Evolutionary conservation across 2,113 vertebrate species (phyloP), one percentile per base, ranked within the genome.

Genomic region (Gallinago jamesoni): DNA sequence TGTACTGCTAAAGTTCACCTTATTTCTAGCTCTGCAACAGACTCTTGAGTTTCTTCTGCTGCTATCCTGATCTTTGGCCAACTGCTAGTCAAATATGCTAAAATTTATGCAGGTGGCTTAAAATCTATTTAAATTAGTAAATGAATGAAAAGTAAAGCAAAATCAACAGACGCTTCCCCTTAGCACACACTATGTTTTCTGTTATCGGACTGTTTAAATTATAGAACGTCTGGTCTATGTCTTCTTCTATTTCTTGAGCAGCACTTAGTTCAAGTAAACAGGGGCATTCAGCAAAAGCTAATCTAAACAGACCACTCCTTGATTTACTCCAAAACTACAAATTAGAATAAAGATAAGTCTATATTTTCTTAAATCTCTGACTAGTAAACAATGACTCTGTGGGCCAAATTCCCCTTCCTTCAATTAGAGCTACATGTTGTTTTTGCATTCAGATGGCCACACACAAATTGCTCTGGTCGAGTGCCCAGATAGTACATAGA

Each of bases 171-270:
- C 35, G 64, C 56, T 94, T 96, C 56, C 80, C 73, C 31, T 89
- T 56, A 94, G 77, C 48, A 87, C 84, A 78, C 20, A 2, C 52
- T 59, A 87, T 74, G 80, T 87, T 95, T 90, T 94, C 82, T 93
- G 30, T 77, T 91, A 96, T 94, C 89, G 90, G 85, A 67, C 55
- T 96, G 85, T 94, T 96, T 97, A 95, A 96, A 74, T 84, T 94
- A 81, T 28, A 91, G 66, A 89, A 90, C 87, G 87, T 91, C 96
- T 94, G 88, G 72, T 95, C 93, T 93, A 73, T 83, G 82, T 96
- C 89, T 80, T 96, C 82, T 85, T 93, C 81, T 78, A 57, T 91
- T 94, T 90, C 94, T 93, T 84, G 60, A 91, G 41, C 70, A 93
- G 86, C 66, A 94, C 92, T 96, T 85, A 73, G 75, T 70, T 69